These are phyloP conservation scores for Rutilus rutilus DNA, from an alignment of 2,113 vertebrate species.

Conservation along the genomic window DNA sequence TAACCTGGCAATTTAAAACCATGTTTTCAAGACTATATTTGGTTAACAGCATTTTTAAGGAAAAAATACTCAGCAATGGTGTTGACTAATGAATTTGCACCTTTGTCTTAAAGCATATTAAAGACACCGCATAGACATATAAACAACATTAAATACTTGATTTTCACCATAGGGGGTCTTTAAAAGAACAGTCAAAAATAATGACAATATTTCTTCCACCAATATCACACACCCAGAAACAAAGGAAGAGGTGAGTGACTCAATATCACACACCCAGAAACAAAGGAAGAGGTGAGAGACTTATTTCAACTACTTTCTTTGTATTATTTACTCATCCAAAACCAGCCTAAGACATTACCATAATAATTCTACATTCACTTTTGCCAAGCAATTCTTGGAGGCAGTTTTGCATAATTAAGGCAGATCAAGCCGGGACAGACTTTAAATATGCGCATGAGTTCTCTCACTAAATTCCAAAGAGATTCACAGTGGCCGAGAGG, in stretches of 20 bases:
- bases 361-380: constrained; percentile 40
- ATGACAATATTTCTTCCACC: background rate
- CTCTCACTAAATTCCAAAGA: constrained; percentile 37
- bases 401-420: constrained; percentile 42
- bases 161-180: too few relatives aligned
- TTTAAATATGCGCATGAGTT: constrained; percentile 15
- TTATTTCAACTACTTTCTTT: background rate
- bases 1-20: too few relatives aligned
- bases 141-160: too few relatives aligned
- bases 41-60: too few relatives aligned
- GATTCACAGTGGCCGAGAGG: constrained; percentile 11
- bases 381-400: constrained; percentile 15
- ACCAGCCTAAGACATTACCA: constrained; percentile 34
- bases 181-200: too few relatives aligned
- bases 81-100: too few relatives aligned
- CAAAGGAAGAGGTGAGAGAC: background rate
- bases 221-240: background rate
- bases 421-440: constrained; percentile 14
- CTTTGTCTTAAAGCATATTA: too few relatives aligned
- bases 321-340: background rate
- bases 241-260: background rate
- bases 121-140: too few relatives aligned
- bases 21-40: too few relatives aligned
- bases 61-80: too few relatives aligned
- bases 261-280: background rate